Conservation (phyloP, 2,888 invertebrate species). For the Norana najaformis region DNA sequence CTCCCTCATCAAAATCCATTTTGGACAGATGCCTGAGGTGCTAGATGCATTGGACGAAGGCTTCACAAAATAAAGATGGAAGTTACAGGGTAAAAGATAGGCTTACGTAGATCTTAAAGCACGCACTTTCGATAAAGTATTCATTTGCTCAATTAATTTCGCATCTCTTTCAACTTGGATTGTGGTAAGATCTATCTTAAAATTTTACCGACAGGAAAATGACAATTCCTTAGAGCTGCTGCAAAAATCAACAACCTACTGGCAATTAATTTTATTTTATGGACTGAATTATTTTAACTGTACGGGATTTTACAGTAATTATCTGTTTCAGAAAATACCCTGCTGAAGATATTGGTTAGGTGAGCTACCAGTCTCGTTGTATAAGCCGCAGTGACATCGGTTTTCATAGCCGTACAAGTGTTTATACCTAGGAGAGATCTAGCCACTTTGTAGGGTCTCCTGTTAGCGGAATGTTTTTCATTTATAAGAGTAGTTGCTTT, state of each 20-base stretch:
- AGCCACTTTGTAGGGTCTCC: not conserved
- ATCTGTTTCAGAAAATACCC: not conserved
- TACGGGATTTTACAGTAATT: not conserved
- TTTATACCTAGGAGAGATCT: not conserved
- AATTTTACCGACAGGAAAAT: too few species aligned
- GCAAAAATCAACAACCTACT: not conserved
- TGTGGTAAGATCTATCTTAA: too few species aligned
- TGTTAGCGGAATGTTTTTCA: not conserved
- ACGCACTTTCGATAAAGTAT: not conserved
- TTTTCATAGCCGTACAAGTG: not conserved
- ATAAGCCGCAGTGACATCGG: not conserved
- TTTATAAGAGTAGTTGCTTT: not conserved
- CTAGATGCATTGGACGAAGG: not conserved
- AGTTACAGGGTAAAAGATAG: not conserved
- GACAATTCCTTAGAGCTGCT: not conserved
- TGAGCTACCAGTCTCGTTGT: too few species aligned
- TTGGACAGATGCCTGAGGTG: not conserved
- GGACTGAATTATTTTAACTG: not conserved
- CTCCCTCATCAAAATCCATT: too few species aligned
- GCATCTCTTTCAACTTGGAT: too few species aligned
- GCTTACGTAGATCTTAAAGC: not conserved
- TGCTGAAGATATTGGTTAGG: not conserved
- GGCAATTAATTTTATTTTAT: not conserved
- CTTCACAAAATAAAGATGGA: not conserved
- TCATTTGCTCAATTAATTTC: too few species aligned